Evolutionary conservation across 2,113 vertebrate genomes (phyloP).

Genomic region (Passerina amoena): DNA sequence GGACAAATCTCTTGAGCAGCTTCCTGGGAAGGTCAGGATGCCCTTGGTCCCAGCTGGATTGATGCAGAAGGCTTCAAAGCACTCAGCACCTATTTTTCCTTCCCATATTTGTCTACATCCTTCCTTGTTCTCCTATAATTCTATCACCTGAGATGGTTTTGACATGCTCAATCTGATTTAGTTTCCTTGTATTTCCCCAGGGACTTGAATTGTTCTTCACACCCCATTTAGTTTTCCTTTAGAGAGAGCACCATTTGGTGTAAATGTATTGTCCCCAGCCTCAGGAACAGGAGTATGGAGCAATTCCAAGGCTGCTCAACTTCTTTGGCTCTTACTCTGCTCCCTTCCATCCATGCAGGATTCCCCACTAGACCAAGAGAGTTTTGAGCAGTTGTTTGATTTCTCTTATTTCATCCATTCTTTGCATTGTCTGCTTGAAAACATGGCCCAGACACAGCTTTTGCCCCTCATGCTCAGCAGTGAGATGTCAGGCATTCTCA

Average conservation of each 20-base stretch:
- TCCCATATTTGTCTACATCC: neutral
- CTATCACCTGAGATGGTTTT: constrained; percentile 28
- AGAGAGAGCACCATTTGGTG: neutral
- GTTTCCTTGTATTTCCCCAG: constrained; percentile 38
- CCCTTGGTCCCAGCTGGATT: neutral
- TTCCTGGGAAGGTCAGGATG: neutral
- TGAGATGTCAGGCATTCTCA: neutral
- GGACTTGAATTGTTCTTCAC: constrained; percentile 18
- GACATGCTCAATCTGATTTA: constrained; percentile 42
- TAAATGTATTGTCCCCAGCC: neutral
- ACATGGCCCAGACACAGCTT: neutral
- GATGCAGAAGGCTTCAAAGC: neutral
- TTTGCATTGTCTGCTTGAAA: neutral
- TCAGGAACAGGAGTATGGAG: neutral
- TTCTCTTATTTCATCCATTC: neutral
- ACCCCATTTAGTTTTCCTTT: constrained; percentile 23
- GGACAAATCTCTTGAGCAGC: neutral
- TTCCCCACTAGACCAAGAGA: neutral
- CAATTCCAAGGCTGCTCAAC: neutral
- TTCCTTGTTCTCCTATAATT: constrained; percentile 24
- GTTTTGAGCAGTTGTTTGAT: neutral
- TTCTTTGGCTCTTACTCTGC: neutral
- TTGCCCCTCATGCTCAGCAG: neutral
- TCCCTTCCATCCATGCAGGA: neutral
- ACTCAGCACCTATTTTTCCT: constrained; percentile 3